A percentile compares a stretch with the other conserved stretches of the same genome.
Evolutionary conservation across 2,888 invertebrate genomes (phyloP).

Genomic region (Drepana falcataria): DNA sequence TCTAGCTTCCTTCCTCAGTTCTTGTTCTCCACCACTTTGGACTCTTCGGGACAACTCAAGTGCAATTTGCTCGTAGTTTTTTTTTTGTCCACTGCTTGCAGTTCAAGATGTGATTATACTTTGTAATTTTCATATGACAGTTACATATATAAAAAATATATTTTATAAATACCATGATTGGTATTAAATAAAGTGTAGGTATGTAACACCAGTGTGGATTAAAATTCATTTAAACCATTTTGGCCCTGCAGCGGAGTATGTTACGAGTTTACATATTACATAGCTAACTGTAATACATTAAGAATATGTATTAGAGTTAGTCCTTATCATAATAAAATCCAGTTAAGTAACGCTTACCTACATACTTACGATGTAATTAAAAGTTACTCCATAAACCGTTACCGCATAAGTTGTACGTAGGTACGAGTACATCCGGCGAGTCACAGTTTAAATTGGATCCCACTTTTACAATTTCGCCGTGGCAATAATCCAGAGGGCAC

Average conservation of each 20-base stretch:
- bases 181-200: no score
- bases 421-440: constrained; percentile 14
- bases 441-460: constrained; percentile 51
- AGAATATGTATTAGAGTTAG: background rate
- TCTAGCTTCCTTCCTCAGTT: constrained; percentile 33
- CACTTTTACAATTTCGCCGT: constrained; percentile 41
- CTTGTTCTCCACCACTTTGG: constrained; percentile 33
- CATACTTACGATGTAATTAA: background rate
- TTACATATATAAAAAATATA: no score
- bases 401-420: background rate
- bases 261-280: no score
- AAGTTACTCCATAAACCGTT: background rate
- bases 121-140: no score
- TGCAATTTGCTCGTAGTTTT: constrained; percentile 13
- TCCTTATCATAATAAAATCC: background rate
- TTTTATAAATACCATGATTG: no score
- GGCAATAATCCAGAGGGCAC: constrained; percentile 60
- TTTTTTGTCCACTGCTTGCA: constrained; percentile 19
- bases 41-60: constrained; percentile 28
- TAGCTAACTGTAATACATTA: no score
- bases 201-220: no score
- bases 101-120: constrained; percentile 26
- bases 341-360: background rate
- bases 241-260: no score
- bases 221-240: no score